These are phyloP conservation scores for Lemur catta DNA, from an alignment of 2,797 vertebrate genomes.

Conservation along the genomic window DNA sequence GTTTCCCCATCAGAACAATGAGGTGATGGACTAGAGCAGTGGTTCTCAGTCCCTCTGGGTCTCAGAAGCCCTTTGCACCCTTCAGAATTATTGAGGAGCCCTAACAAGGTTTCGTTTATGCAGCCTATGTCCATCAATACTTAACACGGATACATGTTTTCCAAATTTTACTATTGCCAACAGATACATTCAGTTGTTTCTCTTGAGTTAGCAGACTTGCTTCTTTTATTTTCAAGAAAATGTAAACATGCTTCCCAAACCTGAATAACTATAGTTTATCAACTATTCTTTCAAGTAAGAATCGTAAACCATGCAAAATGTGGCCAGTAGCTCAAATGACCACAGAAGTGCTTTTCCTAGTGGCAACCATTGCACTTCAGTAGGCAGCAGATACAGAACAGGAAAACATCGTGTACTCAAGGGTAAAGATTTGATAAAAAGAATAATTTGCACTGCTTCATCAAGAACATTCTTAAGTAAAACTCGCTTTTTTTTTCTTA, in stretches of 20 bases:
- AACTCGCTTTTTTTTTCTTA: neutral
- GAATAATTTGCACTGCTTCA: neutral
- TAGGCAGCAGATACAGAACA: neutral
- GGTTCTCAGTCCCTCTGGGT: neutral
- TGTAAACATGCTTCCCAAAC: neutral
- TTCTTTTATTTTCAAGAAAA: conserved; percentile 20
- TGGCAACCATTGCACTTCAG: neutral
- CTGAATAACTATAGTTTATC: neutral
- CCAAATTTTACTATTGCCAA: neutral
- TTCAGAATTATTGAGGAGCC: neutral
- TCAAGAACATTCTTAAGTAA: neutral
- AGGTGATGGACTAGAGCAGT: neutral
- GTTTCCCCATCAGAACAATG: neutral
- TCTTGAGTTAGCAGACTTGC: neutral
- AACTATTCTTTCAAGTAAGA: neutral
- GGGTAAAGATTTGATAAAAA: neutral
- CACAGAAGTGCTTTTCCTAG: neutral
- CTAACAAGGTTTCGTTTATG: neutral
- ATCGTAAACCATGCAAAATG: neutral
- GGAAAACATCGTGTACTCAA: neutral
- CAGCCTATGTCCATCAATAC: neutral
- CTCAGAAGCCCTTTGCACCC: neutral
- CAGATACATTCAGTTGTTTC: neutral
- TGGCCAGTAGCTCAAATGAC: neutral
- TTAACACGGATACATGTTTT: neutral